Evolutionary conservation across 2,113 vertebrate genomes (phyloP).

Genomic region (Gnathonemus longibarbis): DNA sequence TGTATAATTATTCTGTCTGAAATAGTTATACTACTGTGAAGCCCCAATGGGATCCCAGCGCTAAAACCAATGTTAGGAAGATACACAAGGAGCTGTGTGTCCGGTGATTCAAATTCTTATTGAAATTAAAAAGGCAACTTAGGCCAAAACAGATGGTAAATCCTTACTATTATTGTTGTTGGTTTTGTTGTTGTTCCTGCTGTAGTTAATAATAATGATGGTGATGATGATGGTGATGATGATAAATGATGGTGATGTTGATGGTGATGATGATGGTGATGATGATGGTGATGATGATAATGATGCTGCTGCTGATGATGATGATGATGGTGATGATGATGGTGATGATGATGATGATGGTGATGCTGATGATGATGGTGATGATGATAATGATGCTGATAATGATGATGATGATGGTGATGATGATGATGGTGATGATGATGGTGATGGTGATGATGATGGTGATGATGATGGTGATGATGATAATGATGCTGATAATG

Average conservation of each 20-base stretch:
- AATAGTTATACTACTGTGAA: background rate
- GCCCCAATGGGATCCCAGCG: background rate
- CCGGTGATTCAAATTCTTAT: background rate
- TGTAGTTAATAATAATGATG: background rate
- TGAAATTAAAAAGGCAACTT: background rate
- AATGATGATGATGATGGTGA: no score
- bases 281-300: background rate
- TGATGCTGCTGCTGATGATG: no score
- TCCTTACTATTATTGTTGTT: background rate
- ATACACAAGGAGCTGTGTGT: background rate
- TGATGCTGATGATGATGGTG: no score
- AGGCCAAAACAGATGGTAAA: background rate
- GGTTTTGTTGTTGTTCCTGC: background rate
- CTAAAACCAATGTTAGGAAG: background rate
- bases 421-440: no score
- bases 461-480: no score
- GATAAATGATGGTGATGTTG: no score
- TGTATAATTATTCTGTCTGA: conserved; percentile 4
- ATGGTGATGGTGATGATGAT: no score
- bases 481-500: no score
- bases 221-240: background rate
- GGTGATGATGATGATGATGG: no score
- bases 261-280: background rate
- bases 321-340: no score
- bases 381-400: no score